A percentile compares a stretch with the other conserved stretches of the same genome.
Conservation (phyloP, 2,113 vertebrate genomes). For the Bagarius yarrelli region DNA sequence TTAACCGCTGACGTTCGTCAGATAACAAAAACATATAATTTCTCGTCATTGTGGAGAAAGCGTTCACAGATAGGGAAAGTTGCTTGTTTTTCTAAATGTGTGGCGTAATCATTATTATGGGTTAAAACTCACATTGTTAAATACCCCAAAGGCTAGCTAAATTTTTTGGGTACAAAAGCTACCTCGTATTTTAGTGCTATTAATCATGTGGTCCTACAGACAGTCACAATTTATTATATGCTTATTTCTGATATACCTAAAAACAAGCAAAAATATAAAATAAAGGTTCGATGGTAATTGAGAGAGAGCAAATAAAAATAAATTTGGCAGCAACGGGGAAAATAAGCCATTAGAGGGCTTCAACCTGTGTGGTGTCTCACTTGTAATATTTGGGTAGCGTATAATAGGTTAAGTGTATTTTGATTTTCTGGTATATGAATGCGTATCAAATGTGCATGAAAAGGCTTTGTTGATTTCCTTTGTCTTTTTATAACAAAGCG, state of each 20-base stretch:
- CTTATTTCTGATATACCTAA: not conserved
- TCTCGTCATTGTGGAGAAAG: not conserved
- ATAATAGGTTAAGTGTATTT: not conserved
- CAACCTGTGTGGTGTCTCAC: not conserved
- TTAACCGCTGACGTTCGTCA: not conserved
- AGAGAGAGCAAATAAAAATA: not conserved
- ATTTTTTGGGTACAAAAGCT: not conserved
- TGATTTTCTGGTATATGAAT: not conserved
- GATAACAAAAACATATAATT: not conserved
- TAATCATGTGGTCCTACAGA: not conserved
- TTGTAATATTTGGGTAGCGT: not conserved
- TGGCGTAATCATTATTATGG: not conserved
- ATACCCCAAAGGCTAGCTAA: not conserved
- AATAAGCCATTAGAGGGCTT: not conserved
- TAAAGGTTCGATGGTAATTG: not conserved
- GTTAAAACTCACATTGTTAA: not conserved
- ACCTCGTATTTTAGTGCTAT: not conserved
- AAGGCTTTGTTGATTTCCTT: constrained; percentile 56
- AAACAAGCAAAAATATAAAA: not conserved
- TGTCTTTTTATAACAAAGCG: constrained; percentile 8
- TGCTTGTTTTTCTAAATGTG: not conserved
- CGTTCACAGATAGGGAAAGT: not conserved
- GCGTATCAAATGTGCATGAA: not conserved
- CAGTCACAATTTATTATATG: not conserved
- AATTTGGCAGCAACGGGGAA: not conserved